Conservation (phyloP, 2,113 vertebrate genomes). For the Cryptomyrus ogoouensis region DNA sequence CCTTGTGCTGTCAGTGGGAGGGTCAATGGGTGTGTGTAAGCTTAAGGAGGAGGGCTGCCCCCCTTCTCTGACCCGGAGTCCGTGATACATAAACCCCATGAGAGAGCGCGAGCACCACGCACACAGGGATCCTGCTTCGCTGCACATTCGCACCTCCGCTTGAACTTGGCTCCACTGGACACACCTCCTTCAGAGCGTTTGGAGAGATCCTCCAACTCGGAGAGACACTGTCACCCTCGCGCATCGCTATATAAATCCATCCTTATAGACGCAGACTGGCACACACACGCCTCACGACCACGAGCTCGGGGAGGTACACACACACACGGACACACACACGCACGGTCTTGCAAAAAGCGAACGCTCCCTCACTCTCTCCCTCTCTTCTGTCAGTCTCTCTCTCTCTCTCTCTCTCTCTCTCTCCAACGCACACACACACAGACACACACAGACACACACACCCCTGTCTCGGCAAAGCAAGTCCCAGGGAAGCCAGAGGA, state of each 20-base stretch:
- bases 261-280: not conserved
- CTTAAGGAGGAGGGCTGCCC: conserved; percentile 29
- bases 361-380: conserved; percentile 40
- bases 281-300: not conserved
- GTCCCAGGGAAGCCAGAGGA: conserved; percentile 65
- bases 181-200: conserved; percentile 52
- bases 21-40: conserved; percentile 21
- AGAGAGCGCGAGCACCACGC: conserved; percentile 61
- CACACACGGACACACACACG: conserved; percentile 25
- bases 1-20: conserved; percentile 27
- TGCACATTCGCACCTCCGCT: conserved; percentile 51
- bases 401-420: conserved; percentile 35
- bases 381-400: conserved; percentile 29
- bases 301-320: conserved; percentile 6
- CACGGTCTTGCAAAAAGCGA: conserved; percentile 54
- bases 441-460: conserved; percentile 17
- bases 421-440: conserved; percentile 24
- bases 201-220: conserved; percentile 62
- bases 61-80: conserved; percentile 64
- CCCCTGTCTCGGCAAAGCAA: conserved; percentile 67
- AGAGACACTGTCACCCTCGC: conserved; percentile 60
- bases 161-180: conserved; percentile 54
- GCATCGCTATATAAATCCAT: conserved; percentile 54
- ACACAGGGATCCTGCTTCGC: conserved; percentile 59
- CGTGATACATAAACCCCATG: conserved; percentile 80